Percentiles rank a stretch among this genome's conserved stretches.
Conservation (phyloP, 2,888 invertebrate species). For the Andrena trimmerana region DNA sequence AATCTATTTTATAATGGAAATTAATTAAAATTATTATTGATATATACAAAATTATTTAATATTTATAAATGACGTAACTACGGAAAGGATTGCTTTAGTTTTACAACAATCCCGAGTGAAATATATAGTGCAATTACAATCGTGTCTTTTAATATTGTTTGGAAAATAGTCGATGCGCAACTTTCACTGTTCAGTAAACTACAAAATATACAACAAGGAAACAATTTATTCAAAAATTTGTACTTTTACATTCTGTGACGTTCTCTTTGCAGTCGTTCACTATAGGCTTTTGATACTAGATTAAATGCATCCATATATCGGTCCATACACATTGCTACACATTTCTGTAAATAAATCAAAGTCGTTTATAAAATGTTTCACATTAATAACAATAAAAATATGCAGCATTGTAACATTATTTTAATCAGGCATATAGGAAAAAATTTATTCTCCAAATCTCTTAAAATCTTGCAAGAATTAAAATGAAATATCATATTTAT, state of each 20-base stretch:
- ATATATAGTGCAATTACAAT: slow-evolving; percentile 31
- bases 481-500: neutral
- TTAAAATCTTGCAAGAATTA: neutral
- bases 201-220: slow-evolving; percentile 66
- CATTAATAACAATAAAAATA: neutral
- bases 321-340: slow-evolving; percentile 99
- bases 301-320: slow-evolving; percentile 99
- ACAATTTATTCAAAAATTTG: slow-evolving; percentile 73
- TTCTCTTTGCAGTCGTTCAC: slow-evolving; percentile 94
- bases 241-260: slow-evolving; percentile 87
- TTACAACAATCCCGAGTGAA: slow-evolving; percentile 15
- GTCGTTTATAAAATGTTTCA: slow-evolving; percentile 7
- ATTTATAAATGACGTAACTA: slow-evolving; percentile 18
- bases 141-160: slow-evolving; percentile 16
- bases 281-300: slow-evolving; percentile 95
- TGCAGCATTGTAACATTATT: neutral
- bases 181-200: slow-evolving; percentile 56
- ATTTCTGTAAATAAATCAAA: slow-evolving; percentile 90
- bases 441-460: neutral
- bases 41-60: slow-evolving; percentile 45
- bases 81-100: slow-evolving; percentile 2
- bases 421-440: neutral
- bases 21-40: neutral
- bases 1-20: neutral
- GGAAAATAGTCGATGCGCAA: slow-evolving; percentile 35